Evolutionary conservation across 2,113 vertebrate genomes (phyloP), one percentile per base, ranked within the genome.

Genomic region (Romanogobio albipinnatus): DNA sequence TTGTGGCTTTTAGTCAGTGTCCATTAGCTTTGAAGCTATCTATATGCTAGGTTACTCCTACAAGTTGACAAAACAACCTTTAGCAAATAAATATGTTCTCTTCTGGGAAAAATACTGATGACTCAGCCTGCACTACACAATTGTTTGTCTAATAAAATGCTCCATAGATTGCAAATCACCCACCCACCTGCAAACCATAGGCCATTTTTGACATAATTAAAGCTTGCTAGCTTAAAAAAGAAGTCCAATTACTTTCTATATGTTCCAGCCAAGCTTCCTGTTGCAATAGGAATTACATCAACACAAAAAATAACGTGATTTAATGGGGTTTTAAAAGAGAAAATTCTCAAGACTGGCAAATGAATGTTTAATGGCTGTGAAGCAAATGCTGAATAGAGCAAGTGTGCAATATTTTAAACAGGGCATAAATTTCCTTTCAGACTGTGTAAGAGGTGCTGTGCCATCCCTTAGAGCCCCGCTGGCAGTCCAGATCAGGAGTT

Each of bases 341-440:
- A 76, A 74, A 13, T 49, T 56, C 47, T 43, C 62, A n/a, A 82
- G 68, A 19, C 61, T 64, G 14, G 9, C 17, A 68, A 62, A 59
- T 84, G 3, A 77, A 76, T 76, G 61, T 66, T 66, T 84, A 84
- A 84, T 84, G 29, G 17, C 26, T 36, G 47, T 68, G 49, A 77
- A 68, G 45, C 61, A 53, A 77, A 75, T 76, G 73, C 73, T 81
- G 61, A 81, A 45, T 36, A 77, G 45, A 53, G 74, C 29, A 77
- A 77, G 53, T 62, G 26, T 66, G 58, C 45, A 51, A 66, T 77
- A 51, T 76, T 84, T 43, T 56, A 77, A 64, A 24, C 22, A 66
- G 24, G n/a, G 74, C 45, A 66, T 76, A 76, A 14, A 77, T 84
- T 51, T 76, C 1, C 83, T 68, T 47, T 77, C 17, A 75, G 66